A percentile compares a stretch with the other conserved stretches of the same genome.
Evolutionary conservation across 1,140 invertebrate genomes (phyloP).

Genomic region (Brachionus koreanus): DNA sequence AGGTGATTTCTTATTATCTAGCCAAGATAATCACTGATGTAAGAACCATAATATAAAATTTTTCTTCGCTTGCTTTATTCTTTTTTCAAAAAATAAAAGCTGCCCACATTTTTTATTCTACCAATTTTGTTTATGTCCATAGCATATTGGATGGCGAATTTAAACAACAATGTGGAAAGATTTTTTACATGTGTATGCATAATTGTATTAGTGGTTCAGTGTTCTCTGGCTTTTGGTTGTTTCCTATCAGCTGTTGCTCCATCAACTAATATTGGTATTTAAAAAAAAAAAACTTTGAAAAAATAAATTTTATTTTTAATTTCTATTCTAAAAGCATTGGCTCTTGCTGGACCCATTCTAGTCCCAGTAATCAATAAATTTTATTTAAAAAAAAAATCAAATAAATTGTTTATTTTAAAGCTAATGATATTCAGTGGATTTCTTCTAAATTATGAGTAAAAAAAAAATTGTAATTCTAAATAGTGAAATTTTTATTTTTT

Average conservation of each 20-base stretch:
- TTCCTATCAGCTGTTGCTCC: constrained; percentile 15
- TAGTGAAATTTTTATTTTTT: neutral
- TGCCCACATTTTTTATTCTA: constrained; percentile 75
- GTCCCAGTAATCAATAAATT: constrained; percentile 47
- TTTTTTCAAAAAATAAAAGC: constrained; percentile 70
- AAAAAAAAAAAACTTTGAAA: neutral
- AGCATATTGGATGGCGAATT: constrained; percentile 42
- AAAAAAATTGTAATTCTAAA: constrained; percentile 56
- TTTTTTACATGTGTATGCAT: constrained; percentile 13
- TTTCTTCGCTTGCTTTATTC: constrained; percentile 48
- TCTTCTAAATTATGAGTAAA: constrained; percentile 15
- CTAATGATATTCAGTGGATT: constrained; percentile 28
- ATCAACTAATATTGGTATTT: constrained; percentile 62
- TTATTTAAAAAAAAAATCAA: constrained; percentile 63
- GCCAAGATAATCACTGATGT: constrained; percentile 39
- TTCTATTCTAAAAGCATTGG: neutral
- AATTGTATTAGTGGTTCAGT: constrained; percentile 24
- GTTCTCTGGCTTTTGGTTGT: constrained; percentile 13
- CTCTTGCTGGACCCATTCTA: neutral
- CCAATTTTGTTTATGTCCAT: constrained; percentile 16
- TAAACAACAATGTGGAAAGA: constrained; percentile 1
- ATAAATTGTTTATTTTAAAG: too few species aligned
- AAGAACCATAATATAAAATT: neutral
- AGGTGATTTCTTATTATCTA: constrained; percentile 22
- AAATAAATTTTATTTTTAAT: constrained; percentile 58